Evolutionary conservation across 2,797 vertebrate genomes (phyloP), one percentile per base, ranked within the genome.

Genomic region (Euthynnus affinis): DNA sequence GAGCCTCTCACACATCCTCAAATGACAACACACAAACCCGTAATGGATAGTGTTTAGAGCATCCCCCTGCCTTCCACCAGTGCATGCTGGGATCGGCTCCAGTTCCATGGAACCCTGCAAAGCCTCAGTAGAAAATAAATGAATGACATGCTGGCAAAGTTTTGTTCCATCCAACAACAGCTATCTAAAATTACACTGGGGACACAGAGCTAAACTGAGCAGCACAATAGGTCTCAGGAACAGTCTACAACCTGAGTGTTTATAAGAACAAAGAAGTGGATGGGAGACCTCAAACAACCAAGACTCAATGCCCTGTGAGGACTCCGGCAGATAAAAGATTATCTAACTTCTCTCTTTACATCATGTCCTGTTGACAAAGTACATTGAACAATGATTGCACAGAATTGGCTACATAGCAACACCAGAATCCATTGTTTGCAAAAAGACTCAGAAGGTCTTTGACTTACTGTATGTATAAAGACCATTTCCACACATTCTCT

Each of bases 81-180:
- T 40, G 40, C 63, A 55, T 56, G 48, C 56, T 67, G 57, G 40
- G 56, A 60, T 13, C 0, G 6, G 3, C 37, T 29, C 23, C 32
- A 8, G 53, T 25, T 13, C 14, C 0, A 56, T 1, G 9, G 8
- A 12, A 15, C 7, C 34, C 22, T 14, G 18, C 51, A 29, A 1
- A 53, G 17, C 20, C 44, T 3, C 29, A 6, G 44, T 6, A 29
- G 6, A 29, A 59, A 61, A 64, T 20, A 6, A 32, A 44, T 9
- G 15, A 52, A 32, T 13, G n/a, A 22, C 48, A 60, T 17, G 37
- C 48, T 60, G 46, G 34, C 32, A 7, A 55, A 42, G 57, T 67
- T 70, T 74, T 46, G 46, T 59, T 74, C 59, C 32, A 25, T 58
- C 44, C 42, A 44, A 22, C 18, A 37, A 12, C 15, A 51, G 20